Base-by-base conservation (phyloP, 2,888 invertebrate species). In the Euzophera pinguis region DNA sequence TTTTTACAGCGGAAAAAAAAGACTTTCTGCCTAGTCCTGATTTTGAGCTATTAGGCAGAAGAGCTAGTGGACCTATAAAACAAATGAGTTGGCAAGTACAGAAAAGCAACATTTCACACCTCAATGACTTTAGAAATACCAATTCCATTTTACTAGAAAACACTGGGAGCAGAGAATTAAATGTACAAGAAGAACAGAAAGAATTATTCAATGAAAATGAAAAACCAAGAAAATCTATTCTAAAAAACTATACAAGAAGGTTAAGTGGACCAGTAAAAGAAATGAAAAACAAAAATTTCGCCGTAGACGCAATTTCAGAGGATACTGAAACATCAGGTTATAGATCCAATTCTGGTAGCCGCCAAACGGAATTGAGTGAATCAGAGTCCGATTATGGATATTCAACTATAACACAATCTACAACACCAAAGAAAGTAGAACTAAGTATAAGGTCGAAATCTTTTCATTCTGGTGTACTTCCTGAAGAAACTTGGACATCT, bases 341-440 rank as follows among this genome's bases (percentile, higher is more conserved):
- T 59, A 82, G 90, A 63, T 91, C 92, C 0, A 88, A 81, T 58
- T 78, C 84, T 7, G 85, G 89, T 58, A 84, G 86, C 61, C 79
- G 84, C 13, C 81, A 82, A 50, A 79, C 81, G 54, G 87, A 87
- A 65, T 80, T 73, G 1, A 90, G 88, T 71, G 91, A 90, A 64
- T 84, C 84, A n/a, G 92, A 92, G 63, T 92, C 92, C 13, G 93
- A 93, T 62, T 92, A 92, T 63, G 92, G 91, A 16, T 94, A 94
- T 70, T 88, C 92, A 0, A 93, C 92, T 8, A 92, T 94, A 54
- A 92, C 92, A 1, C 87, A 91, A 54, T 78, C 91, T 35, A 91
- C 92, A 50, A 93, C 92, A 1, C 93, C 92, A 16, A 91, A 91
- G 64, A 91, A 90, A 48, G 65, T 94, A 14, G 81, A 84, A 65